Conservation (phyloP, 1,140 invertebrate species). For the Drosophila gunungcola region DNA sequence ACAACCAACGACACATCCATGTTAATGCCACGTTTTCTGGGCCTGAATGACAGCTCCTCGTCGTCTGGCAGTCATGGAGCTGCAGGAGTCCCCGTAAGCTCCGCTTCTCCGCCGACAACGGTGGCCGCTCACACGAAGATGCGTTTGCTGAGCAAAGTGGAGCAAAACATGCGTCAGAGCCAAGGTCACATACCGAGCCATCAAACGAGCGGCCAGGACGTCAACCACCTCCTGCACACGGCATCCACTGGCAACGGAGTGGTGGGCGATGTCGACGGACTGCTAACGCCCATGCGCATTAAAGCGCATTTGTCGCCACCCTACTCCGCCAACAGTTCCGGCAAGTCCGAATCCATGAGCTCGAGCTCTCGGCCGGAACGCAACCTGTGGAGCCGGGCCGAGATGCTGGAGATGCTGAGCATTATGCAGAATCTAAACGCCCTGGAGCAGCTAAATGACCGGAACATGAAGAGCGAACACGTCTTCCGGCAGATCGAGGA, state of each 20-base stretch:
- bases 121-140: slow-evolving; percentile 74
- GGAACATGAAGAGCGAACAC: slow-evolving; percentile 72
- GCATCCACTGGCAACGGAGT: slow-evolving; percentile 66
- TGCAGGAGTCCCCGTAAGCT: slow-evolving; percentile 7
- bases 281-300: slow-evolving; percentile 67
- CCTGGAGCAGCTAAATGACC: slow-evolving; percentile 71
- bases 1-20: slow-evolving; percentile 33
- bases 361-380: slow-evolving; percentile 60
- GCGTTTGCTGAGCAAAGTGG: slow-evolving; percentile 70
- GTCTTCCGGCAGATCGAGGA: slow-evolving; percentile 74
- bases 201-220: slow-evolving; percentile 33
- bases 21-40: slow-evolving; percentile 66
- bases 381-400: slow-evolving; percentile 78
- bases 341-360: slow-evolving; percentile 19
- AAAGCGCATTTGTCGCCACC: slow-evolving; percentile 36
- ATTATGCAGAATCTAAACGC: slow-evolving; percentile 79
- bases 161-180: slow-evolving; percentile 70
- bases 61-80: slow-evolving; percentile 36
- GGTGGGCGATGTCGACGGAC: slow-evolving; percentile 74
- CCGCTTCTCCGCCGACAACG: slow-evolving; percentile 43
- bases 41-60: slow-evolving; percentile 46
- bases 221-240: slow-evolving; percentile 68
- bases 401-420: slow-evolving; percentile 75
- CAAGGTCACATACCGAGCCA: slow-evolving; percentile 45
- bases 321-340: slow-evolving; percentile 7